These are phyloP conservation scores for Cassiopea xamachana DNA, from an alignment of 30 jellyfish, hydroid and myxozoan genomes.

Conservation along the genomic window DNA sequence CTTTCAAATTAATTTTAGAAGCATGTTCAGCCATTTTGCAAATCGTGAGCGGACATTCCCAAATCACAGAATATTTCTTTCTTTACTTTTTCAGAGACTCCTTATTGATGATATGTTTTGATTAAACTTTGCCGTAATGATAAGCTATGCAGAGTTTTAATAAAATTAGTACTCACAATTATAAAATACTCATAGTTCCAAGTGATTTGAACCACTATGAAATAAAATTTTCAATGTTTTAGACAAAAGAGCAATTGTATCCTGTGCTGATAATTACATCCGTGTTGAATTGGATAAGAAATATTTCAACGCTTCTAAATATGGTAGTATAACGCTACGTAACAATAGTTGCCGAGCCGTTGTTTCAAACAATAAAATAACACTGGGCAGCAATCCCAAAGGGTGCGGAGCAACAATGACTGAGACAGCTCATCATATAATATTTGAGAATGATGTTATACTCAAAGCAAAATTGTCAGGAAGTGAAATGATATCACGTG, in stretches of 20 bases:
- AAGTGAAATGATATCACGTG: slow-evolving; percentile 15
- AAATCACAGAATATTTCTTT: too few species aligned
- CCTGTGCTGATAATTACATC: slow-evolving; percentile 20
- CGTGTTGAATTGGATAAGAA: slow-evolving; percentile 14
- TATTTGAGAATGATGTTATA: background rate
- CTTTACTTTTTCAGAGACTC: too few species aligned
- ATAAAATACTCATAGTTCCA: too few species aligned
- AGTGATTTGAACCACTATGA: background rate
- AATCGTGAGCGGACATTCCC: too few species aligned
- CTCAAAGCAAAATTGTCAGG: slow-evolving; percentile 11
- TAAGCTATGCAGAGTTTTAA: too few species aligned
- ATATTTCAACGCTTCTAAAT: slow-evolving; percentile 17
- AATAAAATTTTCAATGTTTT: background rate
- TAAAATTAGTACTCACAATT: background rate
- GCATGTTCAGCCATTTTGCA: too few species aligned
- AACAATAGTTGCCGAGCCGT: slow-evolving; percentile 4
- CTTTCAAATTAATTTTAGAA: too few species aligned
- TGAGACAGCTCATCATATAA: slow-evolving; percentile 8
- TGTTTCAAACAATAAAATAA: background rate
- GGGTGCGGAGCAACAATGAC: slow-evolving; percentile 17
- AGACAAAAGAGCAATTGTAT: slow-evolving; percentile 30
- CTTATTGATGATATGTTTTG: too few species aligned
- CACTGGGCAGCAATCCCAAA: slow-evolving; percentile 4
- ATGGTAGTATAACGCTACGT: slow-evolving; percentile 10
- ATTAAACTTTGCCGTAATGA: too few species aligned